A percentile compares a stretch with the other conserved stretches of the same genome.
phyloP scores from a whole-genome alignment of 64 coral and sea anemone genomes.

The Actinia equina region DNA sequence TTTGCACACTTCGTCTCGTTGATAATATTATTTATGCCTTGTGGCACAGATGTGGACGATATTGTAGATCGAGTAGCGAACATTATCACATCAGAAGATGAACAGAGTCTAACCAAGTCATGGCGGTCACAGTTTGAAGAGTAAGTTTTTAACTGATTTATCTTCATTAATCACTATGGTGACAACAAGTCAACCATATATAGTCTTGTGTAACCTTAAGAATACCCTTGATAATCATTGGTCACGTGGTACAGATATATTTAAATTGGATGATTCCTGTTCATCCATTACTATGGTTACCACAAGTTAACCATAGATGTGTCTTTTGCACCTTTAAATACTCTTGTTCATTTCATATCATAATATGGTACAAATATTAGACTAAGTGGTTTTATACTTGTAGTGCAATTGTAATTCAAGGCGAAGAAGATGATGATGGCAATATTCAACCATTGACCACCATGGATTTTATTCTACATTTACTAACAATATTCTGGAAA shows the following conservation, averaged over 20 bases:
- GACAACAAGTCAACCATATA: background rate
- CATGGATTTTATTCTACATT: slow-evolving; percentile 79
- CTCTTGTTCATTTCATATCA: background rate
- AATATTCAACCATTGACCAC: slow-evolving; percentile 37
- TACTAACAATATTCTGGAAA: slow-evolving; percentile 91
- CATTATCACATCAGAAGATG: slow-evolving; percentile 85
- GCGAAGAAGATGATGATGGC: slow-evolving; percentile 72
- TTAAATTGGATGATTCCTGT: background rate
- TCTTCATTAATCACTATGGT: background rate
- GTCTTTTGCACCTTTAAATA: background rate
- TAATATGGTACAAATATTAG: background rate
- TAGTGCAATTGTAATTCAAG: slow-evolving; percentile 77
- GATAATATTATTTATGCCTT: background rate
- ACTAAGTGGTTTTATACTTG: background rate
- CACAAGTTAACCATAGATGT: background rate
- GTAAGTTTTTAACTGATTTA: slow-evolving; percentile 16
- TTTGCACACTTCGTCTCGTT: background rate
- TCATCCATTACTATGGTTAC: background rate
- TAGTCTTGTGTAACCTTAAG: background rate
- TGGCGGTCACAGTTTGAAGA: slow-evolving; percentile 92
- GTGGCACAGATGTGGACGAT: slow-evolving; percentile 80
- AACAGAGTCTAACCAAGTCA: slow-evolving; percentile 72
- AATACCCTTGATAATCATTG: background rate
- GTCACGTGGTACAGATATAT: background rate
- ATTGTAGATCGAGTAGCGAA: slow-evolving; percentile 88